Evolutionary conservation across 2,113 vertebrate species (phyloP).

Genomic region (Blennius ocellaris): DNA sequence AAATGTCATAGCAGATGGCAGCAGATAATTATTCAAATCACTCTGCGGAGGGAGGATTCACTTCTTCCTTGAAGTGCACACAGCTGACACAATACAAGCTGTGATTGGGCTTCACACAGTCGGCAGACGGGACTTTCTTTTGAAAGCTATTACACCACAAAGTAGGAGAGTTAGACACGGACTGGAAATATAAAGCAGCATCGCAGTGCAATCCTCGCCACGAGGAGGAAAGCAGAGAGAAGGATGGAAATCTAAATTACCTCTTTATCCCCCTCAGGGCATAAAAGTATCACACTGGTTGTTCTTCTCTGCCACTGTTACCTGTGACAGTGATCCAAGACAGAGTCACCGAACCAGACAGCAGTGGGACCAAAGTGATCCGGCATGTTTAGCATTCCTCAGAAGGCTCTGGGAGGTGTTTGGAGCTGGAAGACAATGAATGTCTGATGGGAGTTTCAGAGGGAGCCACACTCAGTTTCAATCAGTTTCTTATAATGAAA

Average conservation of each 20-base stretch:
- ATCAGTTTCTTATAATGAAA: constrained; percentile 53
- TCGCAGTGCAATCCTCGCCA: constrained; percentile 28
- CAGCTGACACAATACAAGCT: no score
- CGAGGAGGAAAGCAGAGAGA: constrained; percentile 16
- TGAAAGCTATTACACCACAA: no score
- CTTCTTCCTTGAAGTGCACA: no score
- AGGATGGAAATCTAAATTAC: constrained; percentile 32
- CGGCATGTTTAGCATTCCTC: constrained; percentile 50
- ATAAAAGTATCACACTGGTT: constrained; percentile 12
- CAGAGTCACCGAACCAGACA: constrained; percentile 8
- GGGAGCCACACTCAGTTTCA: constrained; percentile 42
- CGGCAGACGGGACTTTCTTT: no score
- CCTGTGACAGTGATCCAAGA: constrained; percentile 25
- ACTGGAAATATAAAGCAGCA: constrained; percentile 22
- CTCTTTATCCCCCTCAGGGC: constrained; percentile 1
- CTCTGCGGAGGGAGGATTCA: no score
- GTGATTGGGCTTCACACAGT: no score
- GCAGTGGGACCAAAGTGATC: constrained; percentile 15
- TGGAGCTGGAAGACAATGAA: constrained; percentile 36
- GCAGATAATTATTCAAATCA: no score
- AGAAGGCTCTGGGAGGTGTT: constrained; percentile 24
- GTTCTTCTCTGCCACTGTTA: constrained; percentile 24
- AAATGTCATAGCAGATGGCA: no score
- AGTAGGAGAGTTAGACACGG: constrained; percentile 1
- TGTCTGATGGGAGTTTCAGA: constrained; percentile 42